These are phyloP conservation scores for Brachionus angularis DNA, from an alignment of 1,140 invertebrate species.

Conservation along the genomic window DNA sequence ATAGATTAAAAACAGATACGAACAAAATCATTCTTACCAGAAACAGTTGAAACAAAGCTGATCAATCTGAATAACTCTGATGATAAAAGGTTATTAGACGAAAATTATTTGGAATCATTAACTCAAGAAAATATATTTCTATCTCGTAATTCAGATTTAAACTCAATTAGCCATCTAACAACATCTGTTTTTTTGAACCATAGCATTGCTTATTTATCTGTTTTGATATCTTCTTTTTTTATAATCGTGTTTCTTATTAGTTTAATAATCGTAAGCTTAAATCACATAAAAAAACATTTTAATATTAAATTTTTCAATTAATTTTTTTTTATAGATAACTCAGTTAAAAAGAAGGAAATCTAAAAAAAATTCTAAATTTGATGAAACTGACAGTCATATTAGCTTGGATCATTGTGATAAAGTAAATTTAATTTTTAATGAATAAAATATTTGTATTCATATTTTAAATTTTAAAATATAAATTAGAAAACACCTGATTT, in stretches of 20 bases:
- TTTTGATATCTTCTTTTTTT: slow-evolving; percentile 22
- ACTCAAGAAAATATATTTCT: slow-evolving; percentile 15
- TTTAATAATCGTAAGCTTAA: slow-evolving; percentile 16
- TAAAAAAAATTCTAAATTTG: slow-evolving; percentile 27
- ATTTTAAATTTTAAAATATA: background rate
- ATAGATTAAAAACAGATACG: too few relatives aligned
- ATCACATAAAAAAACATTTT: too few relatives aligned
- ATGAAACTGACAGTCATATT: slow-evolving; percentile 3
- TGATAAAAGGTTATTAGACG: slow-evolving; percentile 9
- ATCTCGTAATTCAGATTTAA: slow-evolving; percentile 29
- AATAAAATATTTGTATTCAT: background rate
- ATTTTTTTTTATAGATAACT: background rate
- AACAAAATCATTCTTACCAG: too few relatives aligned
- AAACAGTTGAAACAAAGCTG: too few relatives aligned
- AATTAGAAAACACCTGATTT: slow-evolving; percentile 3
- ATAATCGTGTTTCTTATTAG: slow-evolving; percentile 23
- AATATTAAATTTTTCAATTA: background rate
- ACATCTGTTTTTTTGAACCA: slow-evolving; percentile 34
- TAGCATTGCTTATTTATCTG: slow-evolving; percentile 24
- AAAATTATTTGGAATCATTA: slow-evolving; percentile 22
- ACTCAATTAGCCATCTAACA: slow-evolving; percentile 6
- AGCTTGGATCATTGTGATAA: slow-evolving; percentile 28
- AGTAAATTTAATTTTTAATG: background rate
- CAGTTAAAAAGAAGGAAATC: slow-evolving; percentile 2
- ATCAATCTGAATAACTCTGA: background rate